Conservation (phyloP, 1,140 invertebrate species). For the Drosophila kohkoa region DNA sequence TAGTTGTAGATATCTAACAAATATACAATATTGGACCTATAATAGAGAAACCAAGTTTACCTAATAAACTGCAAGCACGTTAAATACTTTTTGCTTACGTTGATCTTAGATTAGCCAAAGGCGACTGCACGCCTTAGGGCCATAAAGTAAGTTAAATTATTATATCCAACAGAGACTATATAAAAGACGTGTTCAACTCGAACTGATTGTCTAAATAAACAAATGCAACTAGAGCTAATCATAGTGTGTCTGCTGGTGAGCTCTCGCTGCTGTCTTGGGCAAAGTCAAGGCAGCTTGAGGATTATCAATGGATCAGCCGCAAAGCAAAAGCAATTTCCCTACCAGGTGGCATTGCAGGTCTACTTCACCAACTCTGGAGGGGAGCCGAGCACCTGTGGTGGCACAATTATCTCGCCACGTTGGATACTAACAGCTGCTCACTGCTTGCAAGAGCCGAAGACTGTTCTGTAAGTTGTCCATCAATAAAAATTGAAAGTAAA, state of each 20-base stretch:
- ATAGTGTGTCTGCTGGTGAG: conserved; percentile 21
- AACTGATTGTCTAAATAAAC: neutral
- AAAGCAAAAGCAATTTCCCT: conserved; percentile 38
- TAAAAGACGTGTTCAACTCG: conserved; percentile 17
- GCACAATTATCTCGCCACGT: conserved; percentile 42
- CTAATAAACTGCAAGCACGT: conserved; percentile 57
- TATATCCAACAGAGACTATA: conserved; percentile 18
- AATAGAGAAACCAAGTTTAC: conserved; percentile 1
- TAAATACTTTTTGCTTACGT: conserved; percentile 31
- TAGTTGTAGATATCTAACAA: neutral
- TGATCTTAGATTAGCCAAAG: conserved; percentile 23
- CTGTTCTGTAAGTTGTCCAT: conserved; percentile 38
- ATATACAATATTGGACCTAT: neutral
- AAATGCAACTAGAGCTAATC: conserved; percentile 37
- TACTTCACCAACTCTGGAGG: conserved; percentile 16
- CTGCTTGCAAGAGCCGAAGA: conserved; percentile 41
- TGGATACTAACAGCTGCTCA: conserved; percentile 68
- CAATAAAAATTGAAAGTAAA: too few species aligned
- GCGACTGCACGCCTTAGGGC: conserved; percentile 23
- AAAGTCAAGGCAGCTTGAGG: conserved; percentile 36
- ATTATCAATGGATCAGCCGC: conserved; percentile 56
- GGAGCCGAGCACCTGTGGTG: conserved; percentile 45
- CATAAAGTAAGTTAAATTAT: conserved; percentile 29
- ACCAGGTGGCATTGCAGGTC: conserved; percentile 46
- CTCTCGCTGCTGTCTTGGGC: neutral